Evolutionary conservation across 2,888 invertebrate species (phyloP), one percentile per base, ranked within the genome.

Genomic region (Amphipyra tragopoginis): DNA sequence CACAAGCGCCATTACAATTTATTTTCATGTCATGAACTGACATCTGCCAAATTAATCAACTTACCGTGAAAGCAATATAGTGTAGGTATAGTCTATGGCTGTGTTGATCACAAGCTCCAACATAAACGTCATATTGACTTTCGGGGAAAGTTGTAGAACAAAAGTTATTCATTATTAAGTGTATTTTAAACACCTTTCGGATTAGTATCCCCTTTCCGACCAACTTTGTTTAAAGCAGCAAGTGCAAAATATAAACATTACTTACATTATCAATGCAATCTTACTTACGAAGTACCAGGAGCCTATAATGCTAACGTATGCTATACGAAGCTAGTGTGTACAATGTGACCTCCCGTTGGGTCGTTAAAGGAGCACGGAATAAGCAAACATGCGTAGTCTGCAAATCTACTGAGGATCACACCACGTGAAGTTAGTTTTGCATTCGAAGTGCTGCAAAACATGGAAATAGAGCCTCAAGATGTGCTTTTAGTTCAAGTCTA

Each of bases 311-410:
- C 51, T 73, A 42, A 62, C 45, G 66, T 50, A 66, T 38, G 49
- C 45, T 55, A 36, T 65, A 57, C 73, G 26, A 36, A 70, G 63
- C 52, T 63, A 65, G 49, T 57, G 62, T 74, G 55, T 62, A 63
- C 70, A 65, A 48, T 59, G 58, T 71, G 64, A 72, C 62, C 72
- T 68, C 66, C 61, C 67, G 68, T 63, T 45, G 63, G 69, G 69
- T 82, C 71, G 72, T 83, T 83, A 80, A 70, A 77, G 79, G 79
- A 79, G 77, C 76, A 65, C 62, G 63, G 77, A 80, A 79, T 84
- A 79, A 58, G 81, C 65, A 80, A 85, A 82, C 81, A 81, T 75
- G 79, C 75, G 75, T 74, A 75, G 70, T 74, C 69, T 65, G 79
- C 73, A 79, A 80, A 78, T 77, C 76, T 75, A 78, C 76, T 72